Base-by-base conservation (phyloP, 2,113 vertebrate genomes). In the Crotalus tigris region DNA sequence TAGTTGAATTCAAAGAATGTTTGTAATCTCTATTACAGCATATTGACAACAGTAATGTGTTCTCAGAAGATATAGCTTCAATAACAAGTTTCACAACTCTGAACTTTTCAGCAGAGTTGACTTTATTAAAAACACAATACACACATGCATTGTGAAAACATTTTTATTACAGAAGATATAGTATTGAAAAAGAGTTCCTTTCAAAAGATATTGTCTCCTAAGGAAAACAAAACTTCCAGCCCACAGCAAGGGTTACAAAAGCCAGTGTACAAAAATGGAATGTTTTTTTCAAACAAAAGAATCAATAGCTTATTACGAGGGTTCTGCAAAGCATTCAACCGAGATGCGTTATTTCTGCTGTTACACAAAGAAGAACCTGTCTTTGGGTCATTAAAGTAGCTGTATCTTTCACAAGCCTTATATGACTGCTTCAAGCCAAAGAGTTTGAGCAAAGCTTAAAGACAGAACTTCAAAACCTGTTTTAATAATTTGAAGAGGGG, bases 41-140 rank as follows among this genome's bases (percentile, higher is more conserved):
- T 57, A 57, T 23, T 23, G 9, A 11, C 9, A 44, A 23, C 21
- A 44, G 33, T 23, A 46, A 44, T 9, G 13, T 58, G 53, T 81
- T 90, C 23, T 21, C 21, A 2, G 39, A 51, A 81, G 29, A 85
- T 15, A 59, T 24, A 39, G 44, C 19, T 88, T 21, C 7, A 64
- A 24, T 46, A 90, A 29, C 0, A 39, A 90, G 85, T 85, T 19
- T 4, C 1, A 86, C 5, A 6, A 0, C 33, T 44, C 55, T 87
- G 29, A 86, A 85, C 55, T 81, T 21, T 94, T 95, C 92, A 92
- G 85, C 94, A 96, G 17, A 21, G 19, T 90, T 88, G 94, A 92
- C 88, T 97, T 97, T 96, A 97, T 95, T 96, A 92, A 91, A 93
- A 64, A 94, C 7, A 0, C 33, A 2, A 85, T 7, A 86, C 26